Evolutionary conservation across 2,888 invertebrate species (phyloP).

Genomic region (Junonia oenone): DNA sequence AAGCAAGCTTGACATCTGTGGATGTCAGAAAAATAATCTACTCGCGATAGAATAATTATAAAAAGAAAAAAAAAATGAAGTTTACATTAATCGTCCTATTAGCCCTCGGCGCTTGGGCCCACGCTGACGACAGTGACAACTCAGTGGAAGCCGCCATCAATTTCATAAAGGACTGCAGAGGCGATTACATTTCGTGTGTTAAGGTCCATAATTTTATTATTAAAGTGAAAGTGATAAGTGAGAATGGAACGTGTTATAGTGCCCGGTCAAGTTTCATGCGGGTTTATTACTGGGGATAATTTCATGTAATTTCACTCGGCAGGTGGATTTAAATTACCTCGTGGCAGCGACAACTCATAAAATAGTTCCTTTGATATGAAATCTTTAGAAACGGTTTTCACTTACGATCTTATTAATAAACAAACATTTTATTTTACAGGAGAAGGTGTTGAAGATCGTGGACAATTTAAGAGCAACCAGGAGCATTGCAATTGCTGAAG

Average conservation of each 20-base stretch:
- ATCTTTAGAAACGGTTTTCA: background rate
- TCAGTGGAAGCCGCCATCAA: constrained; percentile 82
- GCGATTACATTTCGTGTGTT: constrained; percentile 84
- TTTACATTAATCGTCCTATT: constrained; percentile 50
- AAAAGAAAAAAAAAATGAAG: constrained; percentile 55
- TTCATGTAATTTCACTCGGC: constrained; percentile 35
- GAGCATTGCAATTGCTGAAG: constrained; percentile 81
- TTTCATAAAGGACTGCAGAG: constrained; percentile 85
- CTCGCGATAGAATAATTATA: constrained; percentile 37
- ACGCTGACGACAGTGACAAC: constrained; percentile 71
- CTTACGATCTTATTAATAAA: background rate
- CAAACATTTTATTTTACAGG: constrained; percentile 66
- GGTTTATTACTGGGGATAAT: constrained; percentile 31
- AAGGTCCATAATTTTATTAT: constrained; percentile 80
- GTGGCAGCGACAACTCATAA: constrained; percentile 3
- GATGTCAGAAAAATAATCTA: constrained; percentile 59
- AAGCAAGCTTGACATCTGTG: constrained; percentile 67
- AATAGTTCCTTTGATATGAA: constrained; percentile 1
- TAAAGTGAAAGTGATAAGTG: constrained; percentile 66
- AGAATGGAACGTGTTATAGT: constrained; percentile 35
- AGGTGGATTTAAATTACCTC: constrained; percentile 24
- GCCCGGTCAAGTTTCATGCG: constrained; percentile 37
- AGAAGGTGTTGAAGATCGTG: constrained; percentile 84
- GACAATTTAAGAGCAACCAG: constrained; percentile 72
- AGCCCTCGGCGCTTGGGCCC: constrained; percentile 59